Evolutionary conservation across 1,140 invertebrate genomes (phyloP), one percentile per base, ranked within the genome.

Genomic region (Pantala flavescens): DNA sequence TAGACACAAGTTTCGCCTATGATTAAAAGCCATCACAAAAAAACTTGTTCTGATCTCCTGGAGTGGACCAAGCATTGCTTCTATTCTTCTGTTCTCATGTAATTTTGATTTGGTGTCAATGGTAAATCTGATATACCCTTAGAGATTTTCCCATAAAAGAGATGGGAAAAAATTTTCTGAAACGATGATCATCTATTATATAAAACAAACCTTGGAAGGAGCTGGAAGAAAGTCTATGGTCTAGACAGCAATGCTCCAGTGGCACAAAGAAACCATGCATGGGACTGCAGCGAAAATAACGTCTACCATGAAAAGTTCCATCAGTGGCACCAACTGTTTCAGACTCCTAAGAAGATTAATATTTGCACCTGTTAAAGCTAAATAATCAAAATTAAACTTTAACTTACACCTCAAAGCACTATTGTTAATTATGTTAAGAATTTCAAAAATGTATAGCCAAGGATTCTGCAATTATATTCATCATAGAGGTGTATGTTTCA

Each of bases 201-300:
- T 5, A 36, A 36, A 9, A 36, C 28, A 5, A 36, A 55, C 72
- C 21, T 75, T 43, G 70, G 73, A 76, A 14, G 83, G 42, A 83
- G 84, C n/a, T 77, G 78, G 78, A 28, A 80, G 77, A 55, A 84
- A 82, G 80, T 93, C 91, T 10, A 87, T 82, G 84, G 95, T 94
- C 36, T 91, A 84, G 72, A 90, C 88, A 83, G 80, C 93, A 95
- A 78, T 92, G 87, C 78, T 88, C 86, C 16, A 94, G 82, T 24
- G 89, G 88, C 24, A 93, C 90, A 83, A 95, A 96, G 73, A 93
- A 83, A 43, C 89, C 92, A 81, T 90, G 88, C 12, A 88, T 86
- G 49, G 87, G 84, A 23, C 86, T 84, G 84, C 92, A 94, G 19
- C 86, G 80, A 81, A 95, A 94, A 80, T 90, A 88, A 70, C 88